A percentile compares a stretch with the other conserved stretches of the same genome.
These are phyloP conservation scores for Thera obeliscata DNA, from an alignment of 2,888 invertebrate species.

Conservation along the genomic window DNA sequence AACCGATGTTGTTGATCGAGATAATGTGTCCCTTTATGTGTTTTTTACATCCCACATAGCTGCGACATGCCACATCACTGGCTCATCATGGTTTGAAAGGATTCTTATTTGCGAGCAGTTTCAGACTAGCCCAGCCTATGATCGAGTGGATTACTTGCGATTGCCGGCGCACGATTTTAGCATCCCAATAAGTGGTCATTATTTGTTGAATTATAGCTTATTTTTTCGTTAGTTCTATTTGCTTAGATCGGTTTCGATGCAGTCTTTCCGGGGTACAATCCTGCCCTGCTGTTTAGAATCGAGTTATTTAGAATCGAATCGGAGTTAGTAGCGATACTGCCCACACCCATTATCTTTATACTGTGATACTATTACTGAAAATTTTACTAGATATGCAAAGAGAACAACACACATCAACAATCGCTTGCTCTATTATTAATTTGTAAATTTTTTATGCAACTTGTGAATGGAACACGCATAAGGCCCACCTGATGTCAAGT, in stretches of 20 bases:
- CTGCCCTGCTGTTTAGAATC: not conserved
- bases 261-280: not conserved
- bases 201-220: conserved; percentile 51
- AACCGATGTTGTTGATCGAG: not conserved
- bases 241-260: conserved; percentile 25
- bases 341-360: too few species aligned
- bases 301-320: too few species aligned
- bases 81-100: conserved; percentile 15
- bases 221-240: conserved; percentile 37
- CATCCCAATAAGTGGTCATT: conserved; percentile 57
- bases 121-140: conserved; percentile 62
- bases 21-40: not conserved
- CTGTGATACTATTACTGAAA: too few species aligned
- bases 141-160: conserved; percentile 63
- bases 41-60: not conserved
- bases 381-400: too few species aligned
- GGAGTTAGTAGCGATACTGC: too few species aligned
- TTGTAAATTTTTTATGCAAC: too few species aligned
- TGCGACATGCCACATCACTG: conserved; percentile 5
- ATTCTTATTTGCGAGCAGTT: conserved; percentile 63
- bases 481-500: too few species aligned
- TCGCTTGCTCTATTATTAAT: too few species aligned
- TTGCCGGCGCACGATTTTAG: conserved; percentile 66
- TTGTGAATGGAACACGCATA: too few species aligned
- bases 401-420: too few species aligned